Base-by-base conservation (phyloP, 2,113 vertebrate genomes). In the Steatornis caripensis region DNA sequence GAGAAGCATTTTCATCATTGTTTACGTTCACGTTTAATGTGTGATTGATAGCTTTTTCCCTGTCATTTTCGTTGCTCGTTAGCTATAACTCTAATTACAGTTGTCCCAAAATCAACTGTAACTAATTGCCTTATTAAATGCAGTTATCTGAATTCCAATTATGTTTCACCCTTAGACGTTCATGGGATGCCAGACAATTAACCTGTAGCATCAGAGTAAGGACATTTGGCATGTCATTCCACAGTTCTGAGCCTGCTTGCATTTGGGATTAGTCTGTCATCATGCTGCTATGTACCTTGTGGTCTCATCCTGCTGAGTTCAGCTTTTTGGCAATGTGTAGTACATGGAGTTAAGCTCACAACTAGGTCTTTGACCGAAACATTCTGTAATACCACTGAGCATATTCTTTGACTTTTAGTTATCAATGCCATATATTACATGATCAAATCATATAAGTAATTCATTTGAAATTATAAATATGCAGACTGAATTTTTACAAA, bases 11-110 rank as follows among this genome's bases (percentile, higher is more conserved):
- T 95, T 62, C 84, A 36, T 93, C 26, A 69, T 61, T 91, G 95
- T 92, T 94, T 94, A 64, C 0, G 2, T 68, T 89, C 79, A 82
- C 1, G 0, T 90, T 95, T 92, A 84, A 75, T 53, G 20, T 69
- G 71, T 90, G 94, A 95, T 89, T 87, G 95, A 92, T 93, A 86
- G 79, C 51, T 90, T 92, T 92, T 86, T 84, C 53, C 51, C 90
- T 97, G 93, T 94, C 79, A 75, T 90, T 80, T 93, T 84, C 58
- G 22, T 77, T 64, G 41, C 20, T 96, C 85, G 84, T 94, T 94
- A 93, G 60, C 72, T 90, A 5, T 80, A 72, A 70, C 71, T 95
- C 62, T 93, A 95, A 96, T 95, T 96, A 88, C 20, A 72, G 18
- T 90, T 94, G 70, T 94, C 90, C 77, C 57, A 93, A 84, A 96